Conservation (phyloP, 2,113 vertebrate genomes). For the Bubalus kerabau region DNA sequence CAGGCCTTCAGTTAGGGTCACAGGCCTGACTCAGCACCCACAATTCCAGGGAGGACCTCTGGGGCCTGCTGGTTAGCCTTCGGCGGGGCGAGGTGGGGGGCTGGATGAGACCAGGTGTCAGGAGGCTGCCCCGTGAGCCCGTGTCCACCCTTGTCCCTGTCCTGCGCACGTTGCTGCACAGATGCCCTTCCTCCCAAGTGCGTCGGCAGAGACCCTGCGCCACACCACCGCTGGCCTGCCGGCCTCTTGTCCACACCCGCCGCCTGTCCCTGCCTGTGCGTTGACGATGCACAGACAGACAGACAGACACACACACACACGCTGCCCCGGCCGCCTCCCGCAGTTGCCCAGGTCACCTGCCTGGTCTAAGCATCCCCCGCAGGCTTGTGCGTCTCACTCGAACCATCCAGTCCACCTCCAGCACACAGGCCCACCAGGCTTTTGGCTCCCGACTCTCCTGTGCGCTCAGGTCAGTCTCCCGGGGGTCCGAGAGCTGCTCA, state of each 20-base stretch:
- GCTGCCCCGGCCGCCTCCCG: too few relatives aligned
- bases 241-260: neutral
- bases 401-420: neutral
- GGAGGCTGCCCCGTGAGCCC: fast-evolving
- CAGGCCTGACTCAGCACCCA: neutral
- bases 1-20: neutral
- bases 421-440: too few relatives aligned
- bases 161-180: neutral
- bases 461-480: neutral
- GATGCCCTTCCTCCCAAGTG: neutral
- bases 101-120: fast-evolving
- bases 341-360: neutral
- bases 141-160: neutral
- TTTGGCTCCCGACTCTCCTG: neutral
- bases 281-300: too few relatives aligned
- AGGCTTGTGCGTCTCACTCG: neutral
- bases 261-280: too few relatives aligned
- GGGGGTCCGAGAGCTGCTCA: fast-evolving
- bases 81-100: fast-evolving
- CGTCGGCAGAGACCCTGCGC: neutral
- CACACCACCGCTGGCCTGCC: fast-evolving
- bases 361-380: neutral
- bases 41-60: neutral
- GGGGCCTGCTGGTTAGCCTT: too few relatives aligned
- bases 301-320: neutral